phyloP scores from a whole-genome alignment of 92 coral and sea anemone species.

The Bergia sp. region DNA sequence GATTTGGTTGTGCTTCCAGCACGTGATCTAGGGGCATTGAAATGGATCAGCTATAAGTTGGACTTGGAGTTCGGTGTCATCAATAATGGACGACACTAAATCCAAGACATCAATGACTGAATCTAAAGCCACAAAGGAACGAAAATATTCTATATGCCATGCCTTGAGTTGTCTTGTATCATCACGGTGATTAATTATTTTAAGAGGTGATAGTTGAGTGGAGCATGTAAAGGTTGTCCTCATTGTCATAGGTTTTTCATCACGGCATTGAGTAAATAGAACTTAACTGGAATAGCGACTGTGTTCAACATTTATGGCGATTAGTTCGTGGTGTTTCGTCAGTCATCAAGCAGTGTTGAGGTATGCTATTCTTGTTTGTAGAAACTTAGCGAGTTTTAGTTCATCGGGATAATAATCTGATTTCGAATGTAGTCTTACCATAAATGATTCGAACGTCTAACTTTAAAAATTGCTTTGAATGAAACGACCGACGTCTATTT shows the following conservation, averaged over 20 bases:
- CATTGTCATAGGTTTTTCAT: too few relatives aligned
- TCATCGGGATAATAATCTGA: too few relatives aligned
- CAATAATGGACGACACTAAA: slow-evolving; percentile 29
- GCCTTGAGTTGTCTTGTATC: background rate
- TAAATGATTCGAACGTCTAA: too few relatives aligned
- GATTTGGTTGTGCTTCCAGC: slow-evolving; percentile 27
- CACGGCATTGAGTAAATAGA: too few relatives aligned
- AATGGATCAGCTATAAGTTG: background rate
- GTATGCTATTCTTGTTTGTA: slow-evolving; percentile 13
- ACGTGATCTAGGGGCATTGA: slow-evolving; percentile 41
- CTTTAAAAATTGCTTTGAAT: too few relatives aligned
- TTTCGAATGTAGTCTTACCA: too few relatives aligned
- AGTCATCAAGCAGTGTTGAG: slow-evolving; percentile 13
- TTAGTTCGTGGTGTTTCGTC: background rate
- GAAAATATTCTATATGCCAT: background rate
- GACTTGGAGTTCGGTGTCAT: background rate
- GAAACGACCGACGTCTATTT: too few relatives aligned
- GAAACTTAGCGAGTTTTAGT: background rate
- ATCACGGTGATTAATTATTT: background rate
- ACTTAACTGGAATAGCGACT: background rate
- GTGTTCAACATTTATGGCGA: slow-evolving; percentile 12
- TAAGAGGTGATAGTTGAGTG: background rate
- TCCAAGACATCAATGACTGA: slow-evolving; percentile 12
- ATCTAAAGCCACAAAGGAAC: background rate
- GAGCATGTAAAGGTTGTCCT: background rate